Base-by-base conservation (phyloP, 2,113 vertebrate species). In the Dromiciops gliroides region DNA sequence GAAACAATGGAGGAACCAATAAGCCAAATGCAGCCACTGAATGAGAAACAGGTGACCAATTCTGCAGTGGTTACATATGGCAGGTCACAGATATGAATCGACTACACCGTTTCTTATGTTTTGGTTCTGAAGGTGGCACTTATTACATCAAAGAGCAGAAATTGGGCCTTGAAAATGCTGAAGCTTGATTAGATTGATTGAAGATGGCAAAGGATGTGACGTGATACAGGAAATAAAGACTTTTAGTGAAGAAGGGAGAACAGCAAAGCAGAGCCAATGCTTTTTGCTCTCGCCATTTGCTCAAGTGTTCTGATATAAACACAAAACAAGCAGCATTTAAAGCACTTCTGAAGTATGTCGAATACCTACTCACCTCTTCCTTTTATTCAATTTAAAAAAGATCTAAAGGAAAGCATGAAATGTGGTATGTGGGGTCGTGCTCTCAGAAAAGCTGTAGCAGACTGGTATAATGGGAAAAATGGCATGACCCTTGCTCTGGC, bases 391-490 rank as follows among this genome's bases (percentile, higher is more conserved):
- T 99, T 99, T 97, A 99, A 99, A 98, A 99, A 99, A 97, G 99
- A 99, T 94, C 98, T 99, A 92, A 99, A 99, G 97, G 99, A 99
- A 90, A 99, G 99, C 88, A 99, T 99, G 99, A 99, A 99, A 91
- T 99, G 99, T 96, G 99, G 99, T 92, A 99, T 99, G 93, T 99
- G 99, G 99, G 99, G 99, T 3, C 99, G 99, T 44, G 99, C 99
- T 3, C 98, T 99, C 96, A 99, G 99, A 95, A 99, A 99, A 98
- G 99, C 99, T 0, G 98, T 99, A 83, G 99, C 99, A 31, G 99
- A 99, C 97, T 99, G 99, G 99, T 99, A 99, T 97, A 99, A 99
- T 94, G 98, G 98, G 19, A 99, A 99, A 96, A 99, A 99, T 50
- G 98, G 99, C 56, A 98, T 99, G 99, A 98, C 98, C 95, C 98